Evolutionary conservation across 2,888 invertebrate species (phyloP).

Genomic region (Bibio marci): DNA sequence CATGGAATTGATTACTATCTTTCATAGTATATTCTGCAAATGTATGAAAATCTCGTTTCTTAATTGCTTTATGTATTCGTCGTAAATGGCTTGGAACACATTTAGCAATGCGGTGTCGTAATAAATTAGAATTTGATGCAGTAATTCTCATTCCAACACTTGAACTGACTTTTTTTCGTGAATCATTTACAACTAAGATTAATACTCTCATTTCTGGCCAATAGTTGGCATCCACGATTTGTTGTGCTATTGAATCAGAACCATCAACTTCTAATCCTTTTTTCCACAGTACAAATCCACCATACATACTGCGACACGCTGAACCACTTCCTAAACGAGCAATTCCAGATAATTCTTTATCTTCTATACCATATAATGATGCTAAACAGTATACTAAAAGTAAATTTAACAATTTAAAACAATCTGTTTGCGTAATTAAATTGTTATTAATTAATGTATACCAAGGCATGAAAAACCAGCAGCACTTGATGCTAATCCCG

Average conservation of each 20-base stretch:
- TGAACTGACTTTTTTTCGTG: slow-evolving; percentile 68
- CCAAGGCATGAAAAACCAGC: slow-evolving; percentile 91
- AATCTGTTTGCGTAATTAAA: no score
- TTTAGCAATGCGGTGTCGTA: slow-evolving; percentile 52
- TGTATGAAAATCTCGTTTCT: slow-evolving; percentile 50
- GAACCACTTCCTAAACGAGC: slow-evolving; percentile 87
- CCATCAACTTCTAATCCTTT: slow-evolving; percentile 41
- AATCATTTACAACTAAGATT: slow-evolving; percentile 74
- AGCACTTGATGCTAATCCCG: slow-evolving; percentile 94
- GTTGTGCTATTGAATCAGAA: slow-evolving; percentile 56
- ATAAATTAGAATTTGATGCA: slow-evolving; percentile 63
- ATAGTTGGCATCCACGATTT: slow-evolving; percentile 52
- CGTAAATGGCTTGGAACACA: slow-evolving; percentile 56
- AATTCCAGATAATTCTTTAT: slow-evolving; percentile 57
- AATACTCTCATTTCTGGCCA: slow-evolving; percentile 87
- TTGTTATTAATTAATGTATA: no score
- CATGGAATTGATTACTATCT: slow-evolving; percentile 96
- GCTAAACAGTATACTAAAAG: slow-evolving; percentile 55
- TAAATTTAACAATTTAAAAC: no score
- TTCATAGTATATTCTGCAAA: slow-evolving; percentile 93
- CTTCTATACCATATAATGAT: slow-evolving; percentile 52
- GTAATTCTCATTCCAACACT: slow-evolving; percentile 77
- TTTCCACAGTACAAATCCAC: slow-evolving; percentile 91
- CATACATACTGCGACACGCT: slow-evolving; percentile 85
- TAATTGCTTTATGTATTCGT: slow-evolving; percentile 36